Base-by-base conservation (phyloP, 1,140 invertebrate genomes). In the Drosophila fuyamai region DNA sequence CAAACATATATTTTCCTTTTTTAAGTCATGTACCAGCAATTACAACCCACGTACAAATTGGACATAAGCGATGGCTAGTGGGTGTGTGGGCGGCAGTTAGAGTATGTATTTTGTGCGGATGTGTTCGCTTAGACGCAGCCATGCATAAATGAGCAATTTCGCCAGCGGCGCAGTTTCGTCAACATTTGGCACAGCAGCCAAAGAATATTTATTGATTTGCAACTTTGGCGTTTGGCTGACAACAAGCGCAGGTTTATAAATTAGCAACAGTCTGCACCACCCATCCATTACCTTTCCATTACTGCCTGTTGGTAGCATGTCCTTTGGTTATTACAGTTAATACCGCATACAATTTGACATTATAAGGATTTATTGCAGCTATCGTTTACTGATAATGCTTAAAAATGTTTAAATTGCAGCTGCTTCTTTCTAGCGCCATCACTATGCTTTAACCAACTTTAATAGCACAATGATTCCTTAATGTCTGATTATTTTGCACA, bases 141-240 rank as follows among this genome's bases (percentile, higher is more conserved):
- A 89, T 83, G 83, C 83, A 88, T 88, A 88, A 89, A 88, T 88
- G 83, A 88, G 80, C 84, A 82, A 89, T 81, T 85, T 75, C 38
- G 78, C 82, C 68, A 44, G 78, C 68, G 68, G 82, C 82, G 57
- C 78, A 59, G 53, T 85, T 86, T 81, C 84, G 80, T 88, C 83
- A 88, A 88, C 84, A 88, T 88, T 88, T 89, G 72, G 61, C 58
- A 62, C 29, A 83, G 40, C 62, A 41, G 27, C 29, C 59, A 74
- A 83, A 67, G 68, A 76, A 86, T 86, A 86, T 86, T 86, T 86
- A 86, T 86, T 86, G 83, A 86, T 86, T 88, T 86, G 83, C 67
- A 66, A 86, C 76, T 76, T 76, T 88, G 62, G 63, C 79, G 60
- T 70, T 76, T 75, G 51, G 63, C 81, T 71, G 73, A 74, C 78